Conservation (phyloP, 1,140 invertebrate genomes). For the Heliconius hermathena region DNA sequence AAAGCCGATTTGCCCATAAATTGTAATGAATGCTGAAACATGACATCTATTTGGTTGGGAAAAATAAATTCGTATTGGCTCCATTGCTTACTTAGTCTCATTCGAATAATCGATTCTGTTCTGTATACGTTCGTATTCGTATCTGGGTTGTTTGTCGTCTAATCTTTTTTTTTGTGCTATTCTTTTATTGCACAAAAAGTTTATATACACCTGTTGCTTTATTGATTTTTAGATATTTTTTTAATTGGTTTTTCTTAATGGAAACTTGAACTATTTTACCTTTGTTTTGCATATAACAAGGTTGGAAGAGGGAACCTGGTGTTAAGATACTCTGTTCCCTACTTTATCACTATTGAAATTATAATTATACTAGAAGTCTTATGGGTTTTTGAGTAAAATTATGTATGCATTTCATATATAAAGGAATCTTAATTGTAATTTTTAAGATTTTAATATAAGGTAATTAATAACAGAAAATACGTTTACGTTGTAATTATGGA, state of each 20-base stretch:
- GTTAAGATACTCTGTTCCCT: too few relatives aligned
- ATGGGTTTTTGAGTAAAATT: too few relatives aligned
- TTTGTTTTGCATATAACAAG: too few relatives aligned
- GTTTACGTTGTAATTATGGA: too few relatives aligned
- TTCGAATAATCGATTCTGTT: slow-evolving; percentile 5
- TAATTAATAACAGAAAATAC: too few relatives aligned
- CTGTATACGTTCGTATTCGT: background rate
- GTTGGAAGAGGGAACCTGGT: too few relatives aligned
- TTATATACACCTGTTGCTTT: background rate
- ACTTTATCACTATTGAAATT: too few relatives aligned
- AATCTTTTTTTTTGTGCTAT: background rate
- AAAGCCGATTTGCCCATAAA: slow-evolving; percentile 25
- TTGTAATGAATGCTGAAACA: slow-evolving; percentile 24
- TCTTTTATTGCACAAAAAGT: slow-evolving; percentile 5
- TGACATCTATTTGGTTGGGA: slow-evolving; percentile 17
- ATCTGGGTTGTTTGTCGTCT: slow-evolving; percentile 9
- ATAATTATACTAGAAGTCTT: too few relatives aligned
- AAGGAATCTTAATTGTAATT: too few relatives aligned
- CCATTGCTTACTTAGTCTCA: slow-evolving; percentile 8
- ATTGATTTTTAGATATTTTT: background rate
- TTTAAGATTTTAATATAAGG: too few relatives aligned
- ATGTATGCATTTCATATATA: too few relatives aligned
- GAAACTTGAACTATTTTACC: background rate
- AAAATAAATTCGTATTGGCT: slow-evolving; percentile 19
- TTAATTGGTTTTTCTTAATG: background rate